Evolutionary conservation across 2,797 vertebrate species (phyloP), one percentile per base, ranked within the genome.

Genomic region (Tamandua tetradactyla): DNA sequence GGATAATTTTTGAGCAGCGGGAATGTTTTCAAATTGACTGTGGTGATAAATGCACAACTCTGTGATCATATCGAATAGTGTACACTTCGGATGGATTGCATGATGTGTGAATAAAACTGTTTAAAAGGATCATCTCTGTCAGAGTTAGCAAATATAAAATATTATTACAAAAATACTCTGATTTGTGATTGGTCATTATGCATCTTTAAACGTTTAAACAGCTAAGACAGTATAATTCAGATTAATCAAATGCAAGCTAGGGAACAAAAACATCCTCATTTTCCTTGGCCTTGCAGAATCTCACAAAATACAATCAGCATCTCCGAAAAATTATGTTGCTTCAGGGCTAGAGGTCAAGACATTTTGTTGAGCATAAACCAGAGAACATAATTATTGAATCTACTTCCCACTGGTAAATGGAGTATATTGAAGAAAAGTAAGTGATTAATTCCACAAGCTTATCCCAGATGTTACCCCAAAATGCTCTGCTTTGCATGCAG

Each of bases 301-400:
- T 89, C 52, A 89, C 7, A 86, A 93, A 94, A 83, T 0, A 71
- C 49, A 86, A 37, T 91, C 40, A 44, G 32, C 35, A 35, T 89
- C 64, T 97, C 71, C 89, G 66, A 64, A 35, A 68, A 93, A 92
- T 76, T 44, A 64, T 13, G 3, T 40, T 89, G 57, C 32, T 89
- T 89, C 81, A 93, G 35, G 61, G 3, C 12, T 87, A 9, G 49
- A 93, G 37, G 85, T 95, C n/a, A 93, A 92, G 72, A 89, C 35
- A 71, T 89, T 55, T 71, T 79, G 74, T 40, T 37, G 44, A 72
- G 11, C 78, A 93, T 64, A 86, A 93, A 92, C 42, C n/a, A 89
- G 40, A 81, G 59, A 79, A 91, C 40, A 83, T 57, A 87, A 95
- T 94, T 91, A 89, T 61, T 87, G 81, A 97, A 42, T 91, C 35